Evolutionary conservation across 1,140 invertebrate genomes (phyloP).

Genomic region (Ceratoteleas bidentatus): DNA sequence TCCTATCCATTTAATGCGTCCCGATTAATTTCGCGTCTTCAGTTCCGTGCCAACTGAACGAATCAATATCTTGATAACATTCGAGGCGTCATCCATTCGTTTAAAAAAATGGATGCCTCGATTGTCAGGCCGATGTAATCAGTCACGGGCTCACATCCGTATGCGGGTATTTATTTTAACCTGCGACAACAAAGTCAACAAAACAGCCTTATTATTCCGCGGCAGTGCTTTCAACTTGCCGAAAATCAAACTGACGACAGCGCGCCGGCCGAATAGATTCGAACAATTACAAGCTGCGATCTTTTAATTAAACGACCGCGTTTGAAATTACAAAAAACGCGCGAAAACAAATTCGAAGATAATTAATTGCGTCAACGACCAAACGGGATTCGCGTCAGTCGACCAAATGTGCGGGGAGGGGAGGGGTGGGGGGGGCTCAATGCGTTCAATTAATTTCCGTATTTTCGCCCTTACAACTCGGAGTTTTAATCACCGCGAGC

Average conservation of each 20-base stretch:
- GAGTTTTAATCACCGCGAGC: constrained; percentile 31
- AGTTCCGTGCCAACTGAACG: too few species aligned
- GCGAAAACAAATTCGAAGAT: constrained; percentile 30
- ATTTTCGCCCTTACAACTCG: constrained; percentile 24
- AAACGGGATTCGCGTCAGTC: constrained; percentile 17
- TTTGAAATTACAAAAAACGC: constrained; percentile 1
- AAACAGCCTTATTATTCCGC: not conserved
- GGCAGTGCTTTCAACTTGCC: too few species aligned
- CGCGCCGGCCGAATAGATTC: too few species aligned
- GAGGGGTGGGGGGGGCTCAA: constrained; percentile 9
- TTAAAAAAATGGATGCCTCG: too few species aligned
- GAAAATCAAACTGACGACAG: too few species aligned
- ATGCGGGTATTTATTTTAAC: constrained; percentile 19
- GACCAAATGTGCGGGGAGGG: too few species aligned
- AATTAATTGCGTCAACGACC: constrained; percentile 31
- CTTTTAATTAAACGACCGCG: constrained; percentile 4
- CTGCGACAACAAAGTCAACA: not conserved
- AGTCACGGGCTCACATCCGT: not conserved
- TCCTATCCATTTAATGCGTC: too few species aligned
- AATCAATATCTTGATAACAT: too few species aligned
- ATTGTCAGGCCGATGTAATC: not conserved
- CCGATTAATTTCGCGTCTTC: too few species aligned
- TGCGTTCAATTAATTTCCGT: constrained; percentile 44
- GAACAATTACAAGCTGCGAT: not conserved
- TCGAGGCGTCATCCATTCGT: too few species aligned